Evolutionary conservation across 2,113 vertebrate genomes (phyloP), one percentile per base, ranked within the genome.

Genomic region (Ia io): DNA sequence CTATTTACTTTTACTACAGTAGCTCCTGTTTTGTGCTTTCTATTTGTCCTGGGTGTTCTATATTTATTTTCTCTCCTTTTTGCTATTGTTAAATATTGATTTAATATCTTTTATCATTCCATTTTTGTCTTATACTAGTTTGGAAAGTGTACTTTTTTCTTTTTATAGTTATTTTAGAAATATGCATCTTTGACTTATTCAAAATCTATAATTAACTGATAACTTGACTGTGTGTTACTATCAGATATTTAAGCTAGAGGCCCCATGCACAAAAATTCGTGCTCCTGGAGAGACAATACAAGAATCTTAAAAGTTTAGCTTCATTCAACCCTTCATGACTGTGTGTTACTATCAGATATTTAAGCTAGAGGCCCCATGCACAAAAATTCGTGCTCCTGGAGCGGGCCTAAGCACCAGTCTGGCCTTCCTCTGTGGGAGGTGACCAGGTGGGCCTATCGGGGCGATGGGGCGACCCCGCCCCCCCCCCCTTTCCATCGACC

Each of bases 331-430:
- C 22, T 40, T 51, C 40, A 28, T 83, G 37, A 73, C 23, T 84
- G 28, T 20, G 37, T 89, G 35, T 93, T 88, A 44, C 25, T 88
- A 37, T 96, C 84, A 63, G 90, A 59, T 88, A 32, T 9, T 91
- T 74, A 78, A 37, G 28, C 23, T 11, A 25, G 56, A 59, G 56
- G 56, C 56, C 23, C 23, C 10, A 3, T 59, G 23, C 23, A 59
- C 1, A 3, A 59, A 59, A 59, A 25, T 59, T 59, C 10, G 9
- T 59, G 56, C 23, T 28, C 23, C 56, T 59, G 56, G 56, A 59
- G 56, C 9, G 9, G 23, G 23, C 56, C 56, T 59, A 25, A 59
- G 56, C 56, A 25, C 23, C 56, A 59, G 56, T 59, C 56, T 59
- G 56, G 56, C 23, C 23, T 59, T 23, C 23, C 10, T 28, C 9